phyloP scores from a whole-genome alignment of 2,888 invertebrate genomes.

The Zygaena filipendulae region DNA sequence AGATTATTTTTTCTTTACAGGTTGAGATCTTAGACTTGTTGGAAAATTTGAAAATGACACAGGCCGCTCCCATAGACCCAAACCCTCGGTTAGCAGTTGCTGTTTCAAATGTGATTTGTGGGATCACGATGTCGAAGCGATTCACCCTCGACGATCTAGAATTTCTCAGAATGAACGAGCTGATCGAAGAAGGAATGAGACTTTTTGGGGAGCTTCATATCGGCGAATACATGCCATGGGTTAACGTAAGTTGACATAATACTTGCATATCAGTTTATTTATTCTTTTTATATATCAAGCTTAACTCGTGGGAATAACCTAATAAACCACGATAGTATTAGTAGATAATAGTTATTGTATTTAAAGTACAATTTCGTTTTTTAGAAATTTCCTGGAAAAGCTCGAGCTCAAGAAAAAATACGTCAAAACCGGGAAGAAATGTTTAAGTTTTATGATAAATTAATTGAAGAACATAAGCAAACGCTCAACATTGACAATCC shows the following conservation, averaged over 20 bases:
- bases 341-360: too few species aligned
- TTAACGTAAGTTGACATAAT: conserved; percentile 70
- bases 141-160: conserved; percentile 82
- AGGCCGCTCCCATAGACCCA: conserved; percentile 77
- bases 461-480: conserved; percentile 83
- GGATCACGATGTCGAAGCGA: conserved; percentile 88
- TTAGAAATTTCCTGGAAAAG: conserved; percentile 71
- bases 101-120: conserved; percentile 91
- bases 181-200: conserved; percentile 93
- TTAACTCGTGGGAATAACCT: too few species aligned
- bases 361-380: too few species aligned
- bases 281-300: conserved; percentile 3
- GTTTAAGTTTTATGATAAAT: conserved; percentile 84
- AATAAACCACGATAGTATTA: too few species aligned
- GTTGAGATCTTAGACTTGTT: conserved; percentile 82
- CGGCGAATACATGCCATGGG: conserved; percentile 85
- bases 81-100: conserved; percentile 82
- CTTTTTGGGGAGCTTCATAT: conserved; percentile 86
- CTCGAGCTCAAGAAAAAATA: conserved; percentile 71
- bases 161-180: conserved; percentile 81
- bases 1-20: conserved; percentile 45
- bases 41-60: conserved; percentile 69
- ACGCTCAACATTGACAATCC: conserved; percentile 80
- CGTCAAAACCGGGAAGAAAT: conserved; percentile 83
- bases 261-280: too few species aligned